These are phyloP conservation scores for Amphipoea oculea DNA, from an alignment of 2,888 invertebrate genomes.

Conservation along the genomic window DNA sequence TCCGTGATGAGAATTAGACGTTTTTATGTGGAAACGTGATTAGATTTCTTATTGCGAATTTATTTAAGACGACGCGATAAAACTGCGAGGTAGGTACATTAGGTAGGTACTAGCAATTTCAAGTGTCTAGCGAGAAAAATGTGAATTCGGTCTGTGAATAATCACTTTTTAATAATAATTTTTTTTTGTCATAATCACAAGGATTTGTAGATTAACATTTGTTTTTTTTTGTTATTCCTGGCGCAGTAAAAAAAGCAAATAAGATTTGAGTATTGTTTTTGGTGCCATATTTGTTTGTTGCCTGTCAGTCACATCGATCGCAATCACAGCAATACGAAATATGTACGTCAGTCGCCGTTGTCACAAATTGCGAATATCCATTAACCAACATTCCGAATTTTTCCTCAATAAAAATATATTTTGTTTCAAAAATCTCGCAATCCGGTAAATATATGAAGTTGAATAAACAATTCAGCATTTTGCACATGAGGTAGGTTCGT, in stretches of 20 bases:
- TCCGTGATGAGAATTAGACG: conserved; percentile 66
- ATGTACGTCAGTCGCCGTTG: conserved; percentile 32
- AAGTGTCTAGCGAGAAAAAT: conserved; percentile 6
- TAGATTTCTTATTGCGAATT: conserved; percentile 57
- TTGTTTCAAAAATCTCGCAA: conserved; percentile 40
- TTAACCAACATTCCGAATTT: conserved; percentile 37
- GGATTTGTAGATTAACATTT: not conserved
- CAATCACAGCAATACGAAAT: conserved; percentile 46
- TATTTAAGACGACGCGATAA: conserved; percentile 48
- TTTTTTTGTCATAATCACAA: not conserved
- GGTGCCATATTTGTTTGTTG: conserved; percentile 5
- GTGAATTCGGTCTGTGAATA: not conserved
- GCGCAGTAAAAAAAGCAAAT: not conserved
- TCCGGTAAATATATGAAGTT: conserved; percentile 50
- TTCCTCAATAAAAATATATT: conserved; percentile 40
- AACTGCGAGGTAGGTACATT: conserved; percentile 27
- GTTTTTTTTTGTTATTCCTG: not conserved
- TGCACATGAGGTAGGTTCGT: conserved; percentile 52
- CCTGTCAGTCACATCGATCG: conserved; percentile 23
- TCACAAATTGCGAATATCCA: conserved; percentile 56
- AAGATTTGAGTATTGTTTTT: conserved; percentile 3
- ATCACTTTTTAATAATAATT: no score
- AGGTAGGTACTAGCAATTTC: conserved; percentile 5
- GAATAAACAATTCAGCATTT: conserved; percentile 57
- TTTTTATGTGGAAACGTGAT: conserved; percentile 64